A percentile compares a stretch with the other conserved stretches of the same genome.
Evolutionary conservation across 2,888 invertebrate species (phyloP).

Genomic region (Candidula unifasciata): DNA sequence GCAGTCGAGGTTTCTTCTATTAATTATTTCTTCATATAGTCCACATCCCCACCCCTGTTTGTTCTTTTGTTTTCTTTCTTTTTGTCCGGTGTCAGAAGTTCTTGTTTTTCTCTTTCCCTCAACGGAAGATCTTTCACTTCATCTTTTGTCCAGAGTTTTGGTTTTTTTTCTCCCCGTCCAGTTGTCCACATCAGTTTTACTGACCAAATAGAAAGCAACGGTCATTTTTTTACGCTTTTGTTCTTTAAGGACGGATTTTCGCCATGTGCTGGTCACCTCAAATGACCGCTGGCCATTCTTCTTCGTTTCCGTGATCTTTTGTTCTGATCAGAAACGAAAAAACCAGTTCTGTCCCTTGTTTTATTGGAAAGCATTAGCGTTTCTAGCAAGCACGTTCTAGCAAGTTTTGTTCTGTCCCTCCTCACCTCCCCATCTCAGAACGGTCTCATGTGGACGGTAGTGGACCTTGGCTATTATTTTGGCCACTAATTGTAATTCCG

Average conservation of each 20-base stretch:
- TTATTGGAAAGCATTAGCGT: background rate
- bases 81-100: background rate
- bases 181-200: constrained; percentile 34
- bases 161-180: background rate
- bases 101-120: background rate
- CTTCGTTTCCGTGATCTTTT: constrained; percentile 13
- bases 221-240: constrained; percentile 12
- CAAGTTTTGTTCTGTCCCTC: background rate
- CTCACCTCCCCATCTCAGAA: background rate
- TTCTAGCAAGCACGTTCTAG: background rate
- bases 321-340: background rate
- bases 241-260: constrained; percentile 1
- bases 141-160: background rate
- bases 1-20: background rate
- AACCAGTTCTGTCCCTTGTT: constrained; percentile 7
- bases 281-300: constrained; percentile 41
- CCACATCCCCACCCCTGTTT: background rate
- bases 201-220: background rate
- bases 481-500: constrained; percentile 10
- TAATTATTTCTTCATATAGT: constrained; percentile 11
- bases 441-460: background rate
- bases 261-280: constrained; percentile 41
- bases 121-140: background rate
- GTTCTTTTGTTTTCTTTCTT: constrained; percentile 1
- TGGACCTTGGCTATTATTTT: constrained; percentile 1